Conservation (phyloP, 2,797 vertebrate species). For the Cottoperca gobio region DNA sequence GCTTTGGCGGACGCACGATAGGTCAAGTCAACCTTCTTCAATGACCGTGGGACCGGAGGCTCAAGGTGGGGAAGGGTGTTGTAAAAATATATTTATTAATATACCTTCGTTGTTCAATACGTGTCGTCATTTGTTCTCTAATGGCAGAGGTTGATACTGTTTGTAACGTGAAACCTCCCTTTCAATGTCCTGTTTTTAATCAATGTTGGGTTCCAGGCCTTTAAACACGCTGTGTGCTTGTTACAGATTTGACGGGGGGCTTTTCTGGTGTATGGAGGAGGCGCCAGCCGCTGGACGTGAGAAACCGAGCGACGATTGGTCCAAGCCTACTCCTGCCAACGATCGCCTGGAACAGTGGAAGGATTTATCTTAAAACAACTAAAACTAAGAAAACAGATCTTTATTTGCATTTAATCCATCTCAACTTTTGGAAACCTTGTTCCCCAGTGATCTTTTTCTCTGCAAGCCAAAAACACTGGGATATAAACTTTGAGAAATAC, state of each 20-base stretch:
- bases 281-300: conserved; percentile 93
- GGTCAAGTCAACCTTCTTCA: conserved; percentile 92
- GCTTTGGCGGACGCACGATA: conserved; percentile 92
- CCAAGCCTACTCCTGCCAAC: conserved; percentile 93
- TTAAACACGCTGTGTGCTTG: neutral
- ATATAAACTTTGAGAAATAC: conserved; percentile 99
- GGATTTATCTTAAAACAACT: fast-evolving
- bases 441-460: conserved; percentile 93
- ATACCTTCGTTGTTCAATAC: too few species aligned
- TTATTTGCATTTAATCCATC: neutral
- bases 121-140: too few species aligned
- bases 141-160: neutral
- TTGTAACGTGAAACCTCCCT: neutral
- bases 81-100: conserved; percentile 22
- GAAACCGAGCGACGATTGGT: conserved; percentile 95
- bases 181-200: neutral
- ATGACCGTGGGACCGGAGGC: conserved; percentile 90
- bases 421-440: neutral
- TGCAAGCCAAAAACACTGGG: conserved; percentile 95
- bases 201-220: neutral
- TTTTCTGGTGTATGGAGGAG: conserved; percentile 80
- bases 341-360: conserved; percentile 95
- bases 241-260: conserved; percentile 89
- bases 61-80: conserved; percentile 93
- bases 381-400: neutral